phyloP scores from a whole-genome alignment of 2,888 invertebrate genomes.

The Phortica okadai region DNA sequence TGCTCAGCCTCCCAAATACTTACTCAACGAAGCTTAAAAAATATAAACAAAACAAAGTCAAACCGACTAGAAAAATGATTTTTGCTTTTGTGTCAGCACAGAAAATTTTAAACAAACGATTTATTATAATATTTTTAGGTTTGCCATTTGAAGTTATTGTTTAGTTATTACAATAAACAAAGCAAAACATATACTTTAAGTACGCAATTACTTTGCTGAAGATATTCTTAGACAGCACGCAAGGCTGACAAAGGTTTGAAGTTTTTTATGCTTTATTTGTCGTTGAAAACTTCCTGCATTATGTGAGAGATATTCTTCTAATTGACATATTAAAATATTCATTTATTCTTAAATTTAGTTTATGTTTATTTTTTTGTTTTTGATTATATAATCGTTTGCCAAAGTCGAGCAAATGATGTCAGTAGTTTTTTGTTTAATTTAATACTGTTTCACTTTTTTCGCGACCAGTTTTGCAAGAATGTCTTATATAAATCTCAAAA shows the following conservation, averaged over 20 bases:
- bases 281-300: too few species aligned
- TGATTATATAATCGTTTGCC: too few species aligned
- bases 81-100: slow-evolving; percentile 1
- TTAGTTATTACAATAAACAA: not conserved
- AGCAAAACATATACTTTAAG: not conserved
- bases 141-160: slow-evolving; percentile 14
- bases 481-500: too few species aligned
- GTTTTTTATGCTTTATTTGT: too few species aligned
- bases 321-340: too few species aligned
- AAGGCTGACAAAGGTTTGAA: not conserved
- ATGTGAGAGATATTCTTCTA: too few species aligned
- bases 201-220: not conserved
- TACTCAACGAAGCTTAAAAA: slow-evolving; percentile 9
- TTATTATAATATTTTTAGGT: not conserved
- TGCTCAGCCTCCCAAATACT: slow-evolving; percentile 26
- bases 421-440: too few species aligned
- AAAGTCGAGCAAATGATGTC: too few species aligned
- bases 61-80: not conserved
- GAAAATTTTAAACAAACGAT: not conserved
- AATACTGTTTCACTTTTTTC: too few species aligned
- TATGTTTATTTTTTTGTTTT: too few species aligned
- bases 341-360: too few species aligned
- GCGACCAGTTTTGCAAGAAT: too few species aligned
- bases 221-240: not conserved
- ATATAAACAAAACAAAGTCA: not conserved